Base-by-base conservation (phyloP, 2,113 vertebrate genomes). In the Brachypodius melanocephalos region DNA sequence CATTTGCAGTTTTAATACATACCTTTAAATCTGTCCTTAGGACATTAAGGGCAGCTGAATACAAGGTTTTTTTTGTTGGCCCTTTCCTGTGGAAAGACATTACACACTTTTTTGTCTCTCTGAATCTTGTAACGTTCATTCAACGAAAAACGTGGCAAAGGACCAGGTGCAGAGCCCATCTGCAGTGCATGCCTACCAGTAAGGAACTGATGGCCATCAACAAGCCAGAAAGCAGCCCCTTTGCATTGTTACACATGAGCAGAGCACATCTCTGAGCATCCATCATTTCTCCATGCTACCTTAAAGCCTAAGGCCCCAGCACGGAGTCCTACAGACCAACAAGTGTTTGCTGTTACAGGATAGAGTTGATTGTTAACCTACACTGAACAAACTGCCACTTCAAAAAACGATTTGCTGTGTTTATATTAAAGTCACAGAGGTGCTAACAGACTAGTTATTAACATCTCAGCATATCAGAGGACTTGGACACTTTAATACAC, bases 281-380 rank as follows among this genome's bases (percentile, higher is more conserved):
- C 9, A 51, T 11, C 34, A 52, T 36, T 79, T n/a, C 61, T 65
- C n/a, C 57, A 10, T 1, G 6, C 52, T 55, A 42, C 29, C 48
- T 20, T 16, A 71, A 77, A 77, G 42, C 26, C 51, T 28, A 31
- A 66, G 5, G 24, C 29, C 24, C 36, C 48, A 51, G 54, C 31
- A 29, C 0, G 0, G 4, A 26, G 22, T 59, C 51, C 57, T 17
- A 63, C 17, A 51, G 17, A 69, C 9, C 2, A 45, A 26, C 4
- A 18, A 36, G 6, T 1, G 12, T 11, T 43, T 25, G 43, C 40
- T 65, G 14, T 59, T 31, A 42, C 7, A 68, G 13, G 21, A 16
- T 10, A 83, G 52, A 68, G 32, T 2, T 55, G n/a, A 43, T 67
- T 34, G 34, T n/a, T 62, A 84, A 71, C 16, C 34, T n/a, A 46